Percentiles rank a stretch among this genome's conserved stretches.
Conservation (phyloP, 2,797 vertebrate genomes). For the Selene dorsalis region DNA sequence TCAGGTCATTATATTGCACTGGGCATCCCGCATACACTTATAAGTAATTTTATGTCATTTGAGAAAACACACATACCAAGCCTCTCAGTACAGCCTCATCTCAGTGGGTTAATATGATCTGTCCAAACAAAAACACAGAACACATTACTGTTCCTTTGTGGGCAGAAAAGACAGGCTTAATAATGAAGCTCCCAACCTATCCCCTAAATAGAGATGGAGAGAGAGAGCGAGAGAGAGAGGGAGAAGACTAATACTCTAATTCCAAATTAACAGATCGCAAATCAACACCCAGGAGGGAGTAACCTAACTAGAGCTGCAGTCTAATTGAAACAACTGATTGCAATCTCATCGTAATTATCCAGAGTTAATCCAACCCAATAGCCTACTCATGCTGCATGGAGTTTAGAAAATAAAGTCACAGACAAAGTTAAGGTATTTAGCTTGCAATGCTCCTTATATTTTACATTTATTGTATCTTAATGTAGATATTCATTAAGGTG, state of each 20-base stretch:
- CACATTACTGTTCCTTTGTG: constrained; percentile 22
- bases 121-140: constrained; percentile 1
- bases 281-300: constrained; percentile 50
- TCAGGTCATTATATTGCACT: constrained; percentile 28
- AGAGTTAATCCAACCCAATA: constrained; percentile 63
- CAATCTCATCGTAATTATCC: constrained; percentile 68
- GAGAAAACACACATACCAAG: not conserved
- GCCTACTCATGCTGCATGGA: constrained; percentile 26
- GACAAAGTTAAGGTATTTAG: constrained; percentile 23
- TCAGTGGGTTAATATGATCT: constrained; percentile 13
- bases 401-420: constrained; percentile 46
- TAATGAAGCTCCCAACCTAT: constrained; percentile 8
- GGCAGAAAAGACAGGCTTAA: constrained; percentile 13
- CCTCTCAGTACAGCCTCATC: not conserved
- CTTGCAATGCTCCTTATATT: not conserved
- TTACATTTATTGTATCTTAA: not conserved
- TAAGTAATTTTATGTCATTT: constrained; percentile 25
- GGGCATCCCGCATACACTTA: not conserved
- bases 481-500: not conserved
- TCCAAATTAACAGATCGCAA: constrained; percentile 61
- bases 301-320: constrained; percentile 50
- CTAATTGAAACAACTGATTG: constrained; percentile 76
- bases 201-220: constrained; percentile 6
- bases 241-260: constrained; percentile 48
- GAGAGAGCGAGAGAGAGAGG: not conserved